Evolutionary conservation across 2,113 vertebrate genomes (phyloP).

Genomic region (Mus spicilegus): DNA sequence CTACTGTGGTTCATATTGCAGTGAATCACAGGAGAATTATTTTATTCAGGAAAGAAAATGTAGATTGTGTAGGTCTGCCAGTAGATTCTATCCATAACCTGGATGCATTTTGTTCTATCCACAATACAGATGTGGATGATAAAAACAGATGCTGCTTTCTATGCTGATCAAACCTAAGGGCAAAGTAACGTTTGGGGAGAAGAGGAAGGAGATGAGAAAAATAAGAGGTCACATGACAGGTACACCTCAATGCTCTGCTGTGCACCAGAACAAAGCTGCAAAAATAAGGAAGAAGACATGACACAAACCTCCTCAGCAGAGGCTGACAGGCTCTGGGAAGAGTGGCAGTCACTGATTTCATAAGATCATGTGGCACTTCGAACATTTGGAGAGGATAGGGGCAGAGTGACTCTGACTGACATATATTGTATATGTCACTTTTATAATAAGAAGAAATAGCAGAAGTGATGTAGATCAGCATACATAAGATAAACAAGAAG

Average conservation of each 20-base stretch:
- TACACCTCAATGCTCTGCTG: background rate
- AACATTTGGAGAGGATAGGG: background rate
- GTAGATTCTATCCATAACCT: background rate
- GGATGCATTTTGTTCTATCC: conserved; percentile 3
- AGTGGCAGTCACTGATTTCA: background rate
- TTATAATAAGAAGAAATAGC: background rate
- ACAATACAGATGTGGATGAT: background rate
- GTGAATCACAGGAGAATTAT: background rate
- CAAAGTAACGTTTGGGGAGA: conserved; percentile 10
- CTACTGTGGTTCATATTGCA: background rate
- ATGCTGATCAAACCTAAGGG: conserved; percentile 33
- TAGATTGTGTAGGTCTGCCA: background rate
- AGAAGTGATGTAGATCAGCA: background rate
- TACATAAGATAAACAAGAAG: conserved; percentile 29
- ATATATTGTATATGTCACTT: no score
- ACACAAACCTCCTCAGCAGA: conserved; percentile 7
- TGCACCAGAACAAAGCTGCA: background rate
- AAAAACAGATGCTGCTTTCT: conserved; percentile 1
- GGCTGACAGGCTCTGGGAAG: background rate
- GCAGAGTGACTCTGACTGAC: no score
- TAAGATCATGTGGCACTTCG: background rate
- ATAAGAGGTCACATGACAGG: background rate
- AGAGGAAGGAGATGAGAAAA: conserved; percentile 10
- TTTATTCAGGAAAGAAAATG: background rate
- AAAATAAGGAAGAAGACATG: background rate